Conservation (phyloP, 1,140 invertebrate genomes). For the Geopemphigus sp. region DNA sequence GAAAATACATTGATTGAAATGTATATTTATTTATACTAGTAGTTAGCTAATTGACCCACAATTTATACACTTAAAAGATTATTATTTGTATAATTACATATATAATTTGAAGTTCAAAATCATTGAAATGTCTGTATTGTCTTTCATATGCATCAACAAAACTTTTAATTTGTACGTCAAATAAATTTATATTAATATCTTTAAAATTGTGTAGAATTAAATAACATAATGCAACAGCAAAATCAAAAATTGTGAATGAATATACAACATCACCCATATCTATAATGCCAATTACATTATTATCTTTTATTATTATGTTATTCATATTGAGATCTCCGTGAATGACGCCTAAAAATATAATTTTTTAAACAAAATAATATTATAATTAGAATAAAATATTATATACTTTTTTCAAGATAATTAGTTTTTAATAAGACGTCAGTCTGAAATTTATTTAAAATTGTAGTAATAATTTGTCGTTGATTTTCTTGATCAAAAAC, state of each 20-base stretch:
- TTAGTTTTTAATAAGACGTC: conserved; percentile 1
- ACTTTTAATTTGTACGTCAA: conserved; percentile 1
- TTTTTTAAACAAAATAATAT: neutral
- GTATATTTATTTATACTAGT: too few relatives aligned
- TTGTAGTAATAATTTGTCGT: neutral
- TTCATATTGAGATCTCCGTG: conserved; percentile 34
- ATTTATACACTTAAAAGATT: neutral
- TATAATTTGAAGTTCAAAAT: conserved; percentile 8
- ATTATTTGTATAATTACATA: conserved; percentile 29
- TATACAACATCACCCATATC: conserved; percentile 28
- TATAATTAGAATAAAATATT: neutral
- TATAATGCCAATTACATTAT: conserved; percentile 21
- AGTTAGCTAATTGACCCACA: too few relatives aligned
- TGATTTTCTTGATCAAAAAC: conserved; percentile 41
- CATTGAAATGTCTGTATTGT: neutral
- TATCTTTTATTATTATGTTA: conserved; percentile 25
- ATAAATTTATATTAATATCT: conserved; percentile 1
- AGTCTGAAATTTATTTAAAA: conserved; percentile 35
- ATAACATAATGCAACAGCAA: conserved; percentile 26
- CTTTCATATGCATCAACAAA: conserved; percentile 41
- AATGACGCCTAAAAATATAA: conserved; percentile 31
- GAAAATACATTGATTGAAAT: too few relatives aligned
- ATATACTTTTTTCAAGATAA: conserved; percentile 13
- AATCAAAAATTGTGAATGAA: conserved; percentile 37
- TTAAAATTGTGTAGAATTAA: conserved; percentile 14